Evolutionary conservation across 1,140 invertebrate genomes (phyloP).

Genomic region (Myzus persicae): DNA sequence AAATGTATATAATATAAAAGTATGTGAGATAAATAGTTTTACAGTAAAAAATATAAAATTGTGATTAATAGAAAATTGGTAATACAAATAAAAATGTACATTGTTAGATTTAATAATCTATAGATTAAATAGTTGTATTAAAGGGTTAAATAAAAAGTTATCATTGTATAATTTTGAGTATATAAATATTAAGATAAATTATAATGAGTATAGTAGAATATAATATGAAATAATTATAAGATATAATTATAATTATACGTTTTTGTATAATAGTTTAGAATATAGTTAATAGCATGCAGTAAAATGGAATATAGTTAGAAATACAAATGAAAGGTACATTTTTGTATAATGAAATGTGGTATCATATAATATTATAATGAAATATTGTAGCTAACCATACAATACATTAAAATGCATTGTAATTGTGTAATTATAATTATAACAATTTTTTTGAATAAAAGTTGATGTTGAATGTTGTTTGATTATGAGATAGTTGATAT

Average conservation of each 20-base stretch:
- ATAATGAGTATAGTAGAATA: background rate
- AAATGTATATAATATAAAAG: background rate
- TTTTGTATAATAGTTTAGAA: constrained; percentile 13
- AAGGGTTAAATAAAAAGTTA: background rate
- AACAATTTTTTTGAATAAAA: background rate
- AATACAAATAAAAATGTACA: background rate
- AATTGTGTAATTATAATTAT: no score
- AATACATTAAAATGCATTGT: no score
- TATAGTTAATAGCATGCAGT: background rate
- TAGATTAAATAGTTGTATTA: constrained; percentile 17
- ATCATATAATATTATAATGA: no score
- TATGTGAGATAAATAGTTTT: constrained; percentile 25
- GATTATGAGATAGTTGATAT: background rate
- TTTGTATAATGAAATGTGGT: no score
- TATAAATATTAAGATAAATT: background rate
- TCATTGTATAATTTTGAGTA: constrained; percentile 10
- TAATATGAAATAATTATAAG: background rate
- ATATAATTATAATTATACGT: no score
- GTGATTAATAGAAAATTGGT: background rate
- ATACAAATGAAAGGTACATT: constrained; percentile 6
- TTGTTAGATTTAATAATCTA: constrained; percentile 17
- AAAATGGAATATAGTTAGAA: constrained; percentile 8
- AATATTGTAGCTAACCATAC: no score
- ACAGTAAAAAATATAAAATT: background rate
- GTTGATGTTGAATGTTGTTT: constrained; percentile 1